A percentile compares a stretch with the other conserved stretches of the same genome.
These are phyloP conservation scores for Parazoanthus atlanticus DNA, from an alignment of 92 coral and sea anemone genomes.

Conservation along the genomic window DNA sequence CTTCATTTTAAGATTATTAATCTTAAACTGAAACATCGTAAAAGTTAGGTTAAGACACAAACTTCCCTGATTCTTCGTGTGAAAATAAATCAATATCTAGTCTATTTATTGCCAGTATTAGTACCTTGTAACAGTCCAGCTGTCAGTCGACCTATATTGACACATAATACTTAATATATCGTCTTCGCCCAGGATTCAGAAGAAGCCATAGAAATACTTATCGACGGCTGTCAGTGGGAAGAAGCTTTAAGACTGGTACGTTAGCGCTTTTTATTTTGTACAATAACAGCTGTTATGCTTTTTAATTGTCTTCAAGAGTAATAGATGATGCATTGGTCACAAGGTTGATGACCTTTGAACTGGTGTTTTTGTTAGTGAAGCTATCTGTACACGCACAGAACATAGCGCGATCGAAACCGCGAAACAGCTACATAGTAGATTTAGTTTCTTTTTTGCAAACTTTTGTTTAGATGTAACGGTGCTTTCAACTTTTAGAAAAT, in stretches of 20 bases:
- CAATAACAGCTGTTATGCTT: neutral
- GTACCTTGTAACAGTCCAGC: too few relatives aligned
- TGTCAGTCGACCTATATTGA: too few relatives aligned
- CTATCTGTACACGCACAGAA: too few relatives aligned
- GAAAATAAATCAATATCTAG: too few relatives aligned
- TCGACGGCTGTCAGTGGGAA: constrained; percentile 92
- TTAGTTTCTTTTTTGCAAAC: neutral
- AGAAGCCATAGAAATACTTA: constrained; percentile 86
- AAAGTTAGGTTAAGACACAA: too few relatives aligned
- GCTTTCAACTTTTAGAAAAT: neutral
- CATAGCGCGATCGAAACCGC: too few relatives aligned
- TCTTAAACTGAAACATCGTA: too few relatives aligned
- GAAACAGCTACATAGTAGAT: too few relatives aligned
- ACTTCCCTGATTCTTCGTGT: too few relatives aligned
- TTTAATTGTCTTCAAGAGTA: neutral
- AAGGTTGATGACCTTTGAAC: neutral
- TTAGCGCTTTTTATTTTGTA: neutral
- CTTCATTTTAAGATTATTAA: too few relatives aligned
- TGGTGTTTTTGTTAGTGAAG: neutral
- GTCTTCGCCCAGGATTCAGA: constrained; percentile 74
- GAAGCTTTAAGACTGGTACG: constrained; percentile 92
- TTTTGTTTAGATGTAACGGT: neutral
- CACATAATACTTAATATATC: neutral
- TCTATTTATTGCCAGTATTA: too few relatives aligned
- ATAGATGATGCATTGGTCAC: neutral